These are phyloP conservation scores for Cryptosula pallasiana DNA, from an alignment of 2,888 invertebrate species.

Conservation along the genomic window DNA sequence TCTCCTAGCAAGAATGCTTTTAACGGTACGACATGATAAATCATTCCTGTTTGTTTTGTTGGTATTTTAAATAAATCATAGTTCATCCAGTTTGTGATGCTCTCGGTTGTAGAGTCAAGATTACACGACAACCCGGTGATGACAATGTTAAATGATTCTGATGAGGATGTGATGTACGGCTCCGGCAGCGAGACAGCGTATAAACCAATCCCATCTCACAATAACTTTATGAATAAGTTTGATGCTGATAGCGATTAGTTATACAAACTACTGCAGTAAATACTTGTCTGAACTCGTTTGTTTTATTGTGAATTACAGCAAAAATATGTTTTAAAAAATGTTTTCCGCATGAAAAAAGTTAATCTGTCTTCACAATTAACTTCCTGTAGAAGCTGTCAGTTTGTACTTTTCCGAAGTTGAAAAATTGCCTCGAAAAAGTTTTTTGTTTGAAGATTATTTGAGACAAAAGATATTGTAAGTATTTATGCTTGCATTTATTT, in stretches of 20 bases:
- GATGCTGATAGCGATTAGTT: constrained; percentile 14
- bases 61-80: too few relatives aligned
- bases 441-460: too few relatives aligned
- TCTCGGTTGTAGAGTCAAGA: constrained; percentile 67
- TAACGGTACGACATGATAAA: constrained; percentile 78
- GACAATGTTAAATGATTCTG: constrained; percentile 97
- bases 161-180: constrained; percentile 87
- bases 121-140: constrained; percentile 96
- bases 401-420: background rate
- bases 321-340: too few relatives aligned
- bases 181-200: constrained; percentile 33
- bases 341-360: too few relatives aligned
- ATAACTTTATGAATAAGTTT: constrained; percentile 11
- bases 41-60: too few relatives aligned
- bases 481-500: too few relatives aligned
- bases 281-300: too few relatives aligned
- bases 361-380: too few relatives aligned
- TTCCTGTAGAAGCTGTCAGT: background rate
- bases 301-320: too few relatives aligned
- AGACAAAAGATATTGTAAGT: too few relatives aligned
- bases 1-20: constrained; percentile 74
- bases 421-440: background rate
- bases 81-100: constrained; percentile 27
- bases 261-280: background rate
- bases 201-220: background rate